These are phyloP conservation scores for Laothoe populi DNA, from an alignment of 2,888 invertebrate species.

Conservation along the genomic window DNA sequence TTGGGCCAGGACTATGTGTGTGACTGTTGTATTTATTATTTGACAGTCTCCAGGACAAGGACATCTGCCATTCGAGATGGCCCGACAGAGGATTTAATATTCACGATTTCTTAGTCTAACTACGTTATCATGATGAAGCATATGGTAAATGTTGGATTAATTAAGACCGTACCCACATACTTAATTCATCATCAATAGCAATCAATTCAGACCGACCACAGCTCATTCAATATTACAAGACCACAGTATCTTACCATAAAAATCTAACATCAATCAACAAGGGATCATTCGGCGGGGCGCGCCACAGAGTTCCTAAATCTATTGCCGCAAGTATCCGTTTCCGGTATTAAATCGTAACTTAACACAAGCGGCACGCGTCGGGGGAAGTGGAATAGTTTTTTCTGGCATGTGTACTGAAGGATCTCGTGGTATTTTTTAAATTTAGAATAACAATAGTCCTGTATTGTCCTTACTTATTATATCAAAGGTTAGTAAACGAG, in stretches of 20 bases:
- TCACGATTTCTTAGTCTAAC: too few relatives aligned
- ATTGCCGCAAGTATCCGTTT: constrained; percentile 44
- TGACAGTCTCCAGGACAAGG: too few relatives aligned
- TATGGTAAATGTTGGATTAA: not conserved
- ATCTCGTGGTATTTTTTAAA: too few relatives aligned
- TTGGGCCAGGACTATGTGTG: too few relatives aligned
- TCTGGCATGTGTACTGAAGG: constrained; percentile 1
- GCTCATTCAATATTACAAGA: not conserved
- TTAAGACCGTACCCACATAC: not conserved
- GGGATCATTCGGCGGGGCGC: constrained; percentile 36
- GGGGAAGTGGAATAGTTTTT: constrained; percentile 28
- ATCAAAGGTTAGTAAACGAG: too few relatives aligned
- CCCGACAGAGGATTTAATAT: too few relatives aligned
- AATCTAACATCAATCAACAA: constrained; percentile 40
- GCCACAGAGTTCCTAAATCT: constrained; percentile 44
- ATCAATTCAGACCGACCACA: not conserved
- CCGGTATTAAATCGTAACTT: constrained; percentile 36
- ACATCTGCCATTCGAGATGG: too few relatives aligned
- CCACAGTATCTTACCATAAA: constrained; percentile 2
- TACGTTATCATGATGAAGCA: too few relatives aligned
- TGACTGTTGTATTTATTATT: too few relatives aligned
- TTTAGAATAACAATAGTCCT: too few relatives aligned
- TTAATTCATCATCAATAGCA: not conserved
- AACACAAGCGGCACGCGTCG: constrained; percentile 29
- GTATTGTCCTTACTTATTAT: too few relatives aligned